Conservation (phyloP, 2,888 invertebrate species). For the Liodrosophila aerea region DNA sequence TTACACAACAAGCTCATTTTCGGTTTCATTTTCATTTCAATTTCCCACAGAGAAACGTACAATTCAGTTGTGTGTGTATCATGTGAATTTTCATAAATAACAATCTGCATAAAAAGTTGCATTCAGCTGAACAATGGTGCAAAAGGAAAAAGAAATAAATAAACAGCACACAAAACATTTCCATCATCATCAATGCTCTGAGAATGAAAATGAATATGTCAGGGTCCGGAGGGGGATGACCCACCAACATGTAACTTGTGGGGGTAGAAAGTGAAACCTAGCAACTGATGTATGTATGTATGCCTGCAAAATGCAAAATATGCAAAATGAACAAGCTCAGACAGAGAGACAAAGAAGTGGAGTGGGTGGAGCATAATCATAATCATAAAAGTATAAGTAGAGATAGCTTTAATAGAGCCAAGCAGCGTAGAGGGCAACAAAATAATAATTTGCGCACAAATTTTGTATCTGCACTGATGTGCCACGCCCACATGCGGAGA, state of each 20-base stretch:
- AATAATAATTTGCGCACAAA: slow-evolving; percentile 47
- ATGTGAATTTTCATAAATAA: slow-evolving; percentile 18
- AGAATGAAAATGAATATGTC: slow-evolving; percentile 22
- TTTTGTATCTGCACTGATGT: slow-evolving; percentile 39
- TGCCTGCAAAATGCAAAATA: slow-evolving; percentile 59
- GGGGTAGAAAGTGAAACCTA: slow-evolving; percentile 40
- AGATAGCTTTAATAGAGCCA: slow-evolving; percentile 21
- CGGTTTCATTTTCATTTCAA: too few relatives aligned
- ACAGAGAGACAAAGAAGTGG: too few relatives aligned
- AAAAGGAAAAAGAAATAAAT: slow-evolving; percentile 10
- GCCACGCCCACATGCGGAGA: slow-evolving; percentile 30
- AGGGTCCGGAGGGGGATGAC: background rate
- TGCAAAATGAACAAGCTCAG: slow-evolving; percentile 54
- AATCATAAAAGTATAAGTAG: slow-evolving; percentile 53
- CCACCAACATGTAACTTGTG: too few relatives aligned
- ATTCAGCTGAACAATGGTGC: slow-evolving; percentile 15
- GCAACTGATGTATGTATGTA: too few relatives aligned
- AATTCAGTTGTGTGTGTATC: slow-evolving; percentile 6
- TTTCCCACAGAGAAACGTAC: too few relatives aligned
- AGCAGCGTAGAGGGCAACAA: slow-evolving; percentile 19
- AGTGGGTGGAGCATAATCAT: slow-evolving; percentile 52
- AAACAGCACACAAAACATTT: slow-evolving; percentile 31
- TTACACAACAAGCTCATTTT: slow-evolving; percentile 5
- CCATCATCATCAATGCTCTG: slow-evolving; percentile 27
- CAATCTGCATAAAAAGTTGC: slow-evolving; percentile 16